Percentiles rank a stretch among this genome's conserved stretches.
phyloP scores from a whole-genome alignment of 2,113 vertebrate genomes.

The Leucopternis melanops region DNA sequence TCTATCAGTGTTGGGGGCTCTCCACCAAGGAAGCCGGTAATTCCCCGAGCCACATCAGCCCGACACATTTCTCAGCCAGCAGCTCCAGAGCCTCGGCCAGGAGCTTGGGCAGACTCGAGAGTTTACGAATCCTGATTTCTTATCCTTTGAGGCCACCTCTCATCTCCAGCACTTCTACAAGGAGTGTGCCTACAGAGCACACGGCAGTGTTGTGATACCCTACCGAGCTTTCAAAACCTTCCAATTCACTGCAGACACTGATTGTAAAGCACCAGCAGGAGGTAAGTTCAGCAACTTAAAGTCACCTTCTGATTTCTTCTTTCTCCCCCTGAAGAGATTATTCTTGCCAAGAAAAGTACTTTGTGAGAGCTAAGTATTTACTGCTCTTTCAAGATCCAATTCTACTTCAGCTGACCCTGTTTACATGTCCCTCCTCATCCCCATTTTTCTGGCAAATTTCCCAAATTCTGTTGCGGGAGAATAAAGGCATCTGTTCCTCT shows the following conservation, averaged over 20 bases:
- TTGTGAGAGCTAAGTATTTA: not conserved
- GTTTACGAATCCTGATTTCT: not conserved
- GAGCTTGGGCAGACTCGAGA: not conserved
- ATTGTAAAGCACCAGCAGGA: not conserved
- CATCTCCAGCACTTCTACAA: not conserved
- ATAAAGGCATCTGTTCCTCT: constrained; percentile 15
- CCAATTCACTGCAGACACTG: not conserved
- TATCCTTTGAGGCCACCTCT: not conserved
- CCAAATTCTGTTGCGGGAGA: not conserved
- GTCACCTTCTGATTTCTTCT: not conserved
- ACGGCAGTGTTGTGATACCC: not conserved
- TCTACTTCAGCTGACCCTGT: not conserved
- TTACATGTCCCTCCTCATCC: not conserved
- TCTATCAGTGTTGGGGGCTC: not conserved
- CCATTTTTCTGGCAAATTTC: constrained; percentile 10
- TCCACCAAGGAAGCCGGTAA: not conserved
- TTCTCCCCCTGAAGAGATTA: not conserved
- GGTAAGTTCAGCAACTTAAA: not conserved
- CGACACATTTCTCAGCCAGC: not conserved
- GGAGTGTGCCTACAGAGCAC: not conserved
- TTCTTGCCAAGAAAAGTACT: not conserved
- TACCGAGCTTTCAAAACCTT: not conserved
- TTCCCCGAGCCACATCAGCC: not conserved
- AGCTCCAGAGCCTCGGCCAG: not conserved
- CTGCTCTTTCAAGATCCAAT: constrained; percentile 17